Evolutionary conservation across 1,140 invertebrate species (phyloP), one percentile per base, ranked within the genome.

Genomic region (Drosophila kurseongensis): DNA sequence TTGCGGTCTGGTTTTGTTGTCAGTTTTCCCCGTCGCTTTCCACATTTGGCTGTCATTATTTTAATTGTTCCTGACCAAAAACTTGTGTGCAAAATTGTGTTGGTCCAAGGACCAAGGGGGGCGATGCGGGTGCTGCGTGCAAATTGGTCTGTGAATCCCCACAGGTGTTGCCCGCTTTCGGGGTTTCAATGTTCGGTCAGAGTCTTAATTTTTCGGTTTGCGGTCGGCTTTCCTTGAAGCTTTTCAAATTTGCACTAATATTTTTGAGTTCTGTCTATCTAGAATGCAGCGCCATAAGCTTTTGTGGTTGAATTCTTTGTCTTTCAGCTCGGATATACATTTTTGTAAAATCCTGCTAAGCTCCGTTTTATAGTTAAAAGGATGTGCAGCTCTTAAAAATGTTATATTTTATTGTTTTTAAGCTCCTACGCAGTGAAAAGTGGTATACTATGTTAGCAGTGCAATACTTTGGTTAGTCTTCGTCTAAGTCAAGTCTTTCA

Each of bases 11-110:
- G n/a, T 29, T 42, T 56, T 61, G 61, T 27, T 52, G 69, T 61
- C 42, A 12, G 52, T 44, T 44, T 16, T 13, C 27, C 1, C 13
- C 32, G 27, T 36, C n/a, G 42, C 23, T n/a, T 45, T 38, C 47
- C 58, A 62, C 50, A 65, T 61, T 59, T 69, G 29, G 63, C 47
- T 74, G 76, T 51, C 71, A 84, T 77, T 79, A 86, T 61, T 86
- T 85, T 86, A 86, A 86, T 82, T 90, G 85, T 76, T 69, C 61
- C 41, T 27, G 58, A 60, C 65, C 59, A 73, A 68, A 78, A 77
- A 82, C 62, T 83, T 69, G 57, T 73, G 66, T 76, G 62, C 75
- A 71, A 56, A 75, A 58, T 65, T 62, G 80, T 61, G 42, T 72
- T 65, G 16, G 61, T 55, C 41, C 56, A 45, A 58, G 45, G 55